A percentile compares a stretch with the other conserved stretches of the same genome.
phyloP scores from a whole-genome alignment of 2,888 invertebrate species.

The Acronicta alni region DNA sequence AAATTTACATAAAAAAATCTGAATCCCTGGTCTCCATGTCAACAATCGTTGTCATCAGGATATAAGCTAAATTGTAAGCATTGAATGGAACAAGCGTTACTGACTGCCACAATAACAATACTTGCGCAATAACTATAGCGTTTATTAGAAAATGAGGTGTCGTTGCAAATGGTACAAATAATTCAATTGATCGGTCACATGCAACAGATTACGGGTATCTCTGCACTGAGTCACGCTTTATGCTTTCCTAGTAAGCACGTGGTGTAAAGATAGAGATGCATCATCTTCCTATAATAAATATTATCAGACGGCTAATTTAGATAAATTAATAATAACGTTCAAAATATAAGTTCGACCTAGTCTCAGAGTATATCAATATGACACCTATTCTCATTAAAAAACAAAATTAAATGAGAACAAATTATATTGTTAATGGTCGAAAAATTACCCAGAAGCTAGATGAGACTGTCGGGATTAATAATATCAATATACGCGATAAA shows the following conservation, averaged over 20 bases:
- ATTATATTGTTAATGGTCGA: no score
- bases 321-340: no score
- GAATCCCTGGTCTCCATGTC: neutral
- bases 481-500: no score
- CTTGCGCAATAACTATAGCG: conserved; percentile 33
- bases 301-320: no score
- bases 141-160: conserved; percentile 53
- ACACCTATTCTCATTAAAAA: no score
- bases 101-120: conserved; percentile 24
- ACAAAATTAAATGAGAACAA: no score
- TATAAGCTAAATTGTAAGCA: conserved; percentile 8
- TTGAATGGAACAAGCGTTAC: conserved; percentile 10
- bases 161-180: conserved; percentile 42
- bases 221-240: conserved; percentile 14
- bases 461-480: no score
- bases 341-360: no score
- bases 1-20: no score
- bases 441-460: no score
- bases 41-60: neutral
- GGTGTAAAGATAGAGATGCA: neutral
- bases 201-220: conserved; percentile 20
- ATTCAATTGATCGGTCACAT: conserved; percentile 45
- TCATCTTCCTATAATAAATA: no score
- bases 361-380: no score
- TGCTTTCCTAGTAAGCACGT: conserved; percentile 17